Evolutionary conservation across 2,113 vertebrate species (phyloP), one percentile per base, ranked within the genome.

Genomic region (Burhinus bistriatus): DNA sequence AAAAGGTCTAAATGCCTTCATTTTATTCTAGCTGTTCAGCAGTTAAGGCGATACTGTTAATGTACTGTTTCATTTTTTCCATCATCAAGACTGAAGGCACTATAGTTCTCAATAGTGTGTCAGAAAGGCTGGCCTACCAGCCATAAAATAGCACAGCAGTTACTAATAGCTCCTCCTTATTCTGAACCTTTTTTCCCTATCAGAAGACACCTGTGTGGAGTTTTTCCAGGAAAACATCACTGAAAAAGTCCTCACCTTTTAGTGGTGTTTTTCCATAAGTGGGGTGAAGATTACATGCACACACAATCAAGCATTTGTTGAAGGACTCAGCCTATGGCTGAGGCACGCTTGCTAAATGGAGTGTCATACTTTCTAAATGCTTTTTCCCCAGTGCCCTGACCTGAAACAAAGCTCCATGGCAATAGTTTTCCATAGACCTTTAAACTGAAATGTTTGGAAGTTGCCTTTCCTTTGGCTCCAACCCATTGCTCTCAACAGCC

Each of bases 391-490:
- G 71, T 94, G 92, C 83, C 75, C 68, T 88, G 89, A 94, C 92
- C 90, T 93, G 66, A 96, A 97, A 94, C 89, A 84, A 96, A 96
- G 87, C 79, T 91, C 92, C 87, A 88, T 78, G 49, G 81, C 90
- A 96, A 87, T 91, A 81, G 94, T 96, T 95, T 96, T 96, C 96
- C 90, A 91, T 96, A 96, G 94, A 96, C 79, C 92, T 97, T 96
- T 96, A 93, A 97, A 97, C 95, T 94, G 96, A 97, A 93, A 97
- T 92, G 62, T 95, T 96, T 94, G 90, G 90, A 96, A 94, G 92
- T 93, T 94, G 90, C 51, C 85, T 95, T 97, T 94, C 92, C 90
- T 88, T 96, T 94, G 92, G 95, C 96, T 93, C 93, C 87, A 87
- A 83, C 62, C 36, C 90, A 76, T 97, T 95, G 93, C 95, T 95